Percentiles rank a stretch among this genome's conserved stretches.
phyloP scores from a whole-genome alignment of 2,888 invertebrate genomes.

The Pegoplata infirma region DNA sequence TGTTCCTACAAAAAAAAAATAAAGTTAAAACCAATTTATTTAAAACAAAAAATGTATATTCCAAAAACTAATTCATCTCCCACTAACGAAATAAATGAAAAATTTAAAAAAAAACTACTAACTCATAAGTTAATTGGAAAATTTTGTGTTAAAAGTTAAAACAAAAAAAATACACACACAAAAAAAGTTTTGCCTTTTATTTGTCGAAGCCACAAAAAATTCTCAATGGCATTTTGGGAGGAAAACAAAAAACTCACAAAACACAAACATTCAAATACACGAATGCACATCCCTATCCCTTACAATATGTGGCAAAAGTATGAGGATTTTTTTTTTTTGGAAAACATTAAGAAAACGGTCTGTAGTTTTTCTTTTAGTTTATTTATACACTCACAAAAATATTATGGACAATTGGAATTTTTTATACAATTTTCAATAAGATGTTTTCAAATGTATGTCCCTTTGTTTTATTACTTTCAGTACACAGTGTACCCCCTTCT shows the following conservation, averaged over 20 bases:
- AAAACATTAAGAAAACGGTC: too few relatives aligned
- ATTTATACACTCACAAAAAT: too few relatives aligned
- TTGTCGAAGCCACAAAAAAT: conserved; percentile 38
- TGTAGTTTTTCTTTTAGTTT: too few relatives aligned
- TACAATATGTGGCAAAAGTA: background rate
- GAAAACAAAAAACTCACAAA: conserved; percentile 2
- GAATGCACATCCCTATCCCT: background rate
- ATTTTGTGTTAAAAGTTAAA: conserved; percentile 39
- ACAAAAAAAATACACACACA: conserved; percentile 19
- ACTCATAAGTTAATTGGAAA: conserved; percentile 61
- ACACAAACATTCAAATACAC: conserved; percentile 1
- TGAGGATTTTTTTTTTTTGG: too few relatives aligned
- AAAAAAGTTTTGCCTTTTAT: conserved; percentile 11
- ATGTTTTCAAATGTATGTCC: too few relatives aligned
- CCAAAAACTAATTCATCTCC: conserved; percentile 43
- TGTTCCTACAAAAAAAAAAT: conserved; percentile 26
- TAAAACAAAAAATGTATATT: background rate
- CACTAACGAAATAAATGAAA: conserved; percentile 19
- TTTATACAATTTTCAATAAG: too few relatives aligned
- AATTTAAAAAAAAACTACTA: conserved; percentile 21
- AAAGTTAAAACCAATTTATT: background rate
- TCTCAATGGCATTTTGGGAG: conserved; percentile 44
- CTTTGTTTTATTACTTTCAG: too few relatives aligned
- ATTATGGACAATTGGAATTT: too few relatives aligned
- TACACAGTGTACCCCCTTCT: conserved; percentile 5